Conservation (phyloP, 2,797 vertebrate genomes). For the Eospalax fontanierii region DNA sequence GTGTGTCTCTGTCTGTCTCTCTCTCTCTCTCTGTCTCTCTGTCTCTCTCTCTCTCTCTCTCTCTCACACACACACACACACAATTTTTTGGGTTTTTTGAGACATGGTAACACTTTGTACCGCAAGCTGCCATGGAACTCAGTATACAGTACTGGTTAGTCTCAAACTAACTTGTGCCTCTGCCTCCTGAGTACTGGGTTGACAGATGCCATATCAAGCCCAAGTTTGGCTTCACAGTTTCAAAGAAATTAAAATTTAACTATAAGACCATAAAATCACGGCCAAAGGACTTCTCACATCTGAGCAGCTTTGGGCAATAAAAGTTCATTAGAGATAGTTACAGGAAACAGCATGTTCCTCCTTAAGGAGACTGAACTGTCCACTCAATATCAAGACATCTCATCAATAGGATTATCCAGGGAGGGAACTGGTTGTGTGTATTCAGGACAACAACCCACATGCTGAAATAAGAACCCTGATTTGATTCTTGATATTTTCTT, state of each 20-base stretch:
- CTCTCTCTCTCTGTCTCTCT: no score
- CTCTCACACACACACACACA: no score
- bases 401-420: background rate
- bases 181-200: background rate
- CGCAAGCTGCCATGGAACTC: background rate
- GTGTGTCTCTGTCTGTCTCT: no score
- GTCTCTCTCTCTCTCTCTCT: no score
- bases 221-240: background rate
- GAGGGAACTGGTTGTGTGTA: background rate
- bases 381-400: constrained; percentile 21
- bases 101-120: background rate
- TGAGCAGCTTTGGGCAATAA: constrained; percentile 15
- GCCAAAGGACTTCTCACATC: background rate
- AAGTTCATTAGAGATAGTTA: constrained; percentile 42
- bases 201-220: background rate
- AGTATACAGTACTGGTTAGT: background rate
- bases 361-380: constrained; percentile 26
- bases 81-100: no score
- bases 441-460: background rate
- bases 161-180: background rate
- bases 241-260: constrained; percentile 20
- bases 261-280: background rate
- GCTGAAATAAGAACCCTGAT: background rate
- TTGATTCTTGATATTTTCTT: background rate
- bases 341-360: constrained; percentile 7